A percentile compares a stretch with the other conserved stretches of the same genome.
These are phyloP conservation scores for Melanotaenia maccullochi DNA, from an alignment of 2,797 vertebrate species.

Conservation along the genomic window DNA sequence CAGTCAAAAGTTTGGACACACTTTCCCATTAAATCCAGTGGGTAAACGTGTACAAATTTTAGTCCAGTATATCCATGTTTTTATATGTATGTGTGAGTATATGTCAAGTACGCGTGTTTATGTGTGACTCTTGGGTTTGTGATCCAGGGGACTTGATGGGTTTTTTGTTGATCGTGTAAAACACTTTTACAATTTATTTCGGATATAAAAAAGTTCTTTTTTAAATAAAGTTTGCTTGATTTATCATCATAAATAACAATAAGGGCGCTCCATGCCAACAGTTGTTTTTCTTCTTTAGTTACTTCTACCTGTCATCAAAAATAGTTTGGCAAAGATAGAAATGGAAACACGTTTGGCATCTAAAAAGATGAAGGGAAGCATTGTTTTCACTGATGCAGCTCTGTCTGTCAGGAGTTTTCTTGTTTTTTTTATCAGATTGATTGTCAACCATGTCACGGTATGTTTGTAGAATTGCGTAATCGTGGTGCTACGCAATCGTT, in stretches of 20 bases:
- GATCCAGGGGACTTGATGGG: neutral
- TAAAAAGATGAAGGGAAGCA: slow-evolving; percentile 24
- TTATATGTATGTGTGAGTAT: no score
- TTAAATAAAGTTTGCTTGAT: no score
- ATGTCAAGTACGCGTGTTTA: no score
- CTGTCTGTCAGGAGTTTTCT: slow-evolving; percentile 11
- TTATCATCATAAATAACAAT: neutral
- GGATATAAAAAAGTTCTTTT: neutral
- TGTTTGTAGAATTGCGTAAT: slow-evolving; percentile 5
- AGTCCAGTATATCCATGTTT: no score
- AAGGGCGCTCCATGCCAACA: neutral
- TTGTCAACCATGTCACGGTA: slow-evolving; percentile 25
- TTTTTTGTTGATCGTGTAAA: neutral
- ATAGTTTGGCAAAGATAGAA: neutral
- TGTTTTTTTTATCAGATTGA: slow-evolving; percentile 32
- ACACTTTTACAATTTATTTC: neutral
- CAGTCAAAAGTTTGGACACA: no score
- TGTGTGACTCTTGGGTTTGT: neutral
- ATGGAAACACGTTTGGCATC: neutral
- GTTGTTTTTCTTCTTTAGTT: slow-evolving; percentile 32
- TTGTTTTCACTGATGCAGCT: slow-evolving; percentile 18
- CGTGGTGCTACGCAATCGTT: slow-evolving; percentile 1
- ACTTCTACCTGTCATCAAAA: neutral
- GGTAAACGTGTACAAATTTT: no score
- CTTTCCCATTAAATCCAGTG: no score